These are phyloP conservation scores for Polymixis lichenea DNA, from an alignment of 2,888 invertebrate genomes.

Conservation along the genomic window DNA sequence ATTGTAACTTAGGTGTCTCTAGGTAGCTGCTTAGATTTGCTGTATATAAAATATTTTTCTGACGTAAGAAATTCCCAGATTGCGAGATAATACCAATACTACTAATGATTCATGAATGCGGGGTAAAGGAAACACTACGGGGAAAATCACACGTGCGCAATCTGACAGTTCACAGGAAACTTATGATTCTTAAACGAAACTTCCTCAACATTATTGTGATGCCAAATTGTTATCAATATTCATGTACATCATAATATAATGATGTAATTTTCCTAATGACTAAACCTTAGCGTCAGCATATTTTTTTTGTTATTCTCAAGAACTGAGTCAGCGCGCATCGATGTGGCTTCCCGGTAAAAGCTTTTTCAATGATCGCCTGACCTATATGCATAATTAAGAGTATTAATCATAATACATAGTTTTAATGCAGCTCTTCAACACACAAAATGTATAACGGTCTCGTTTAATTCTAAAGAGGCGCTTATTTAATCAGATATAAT, in stretches of 20 bases:
- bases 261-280: constrained; percentile 62
- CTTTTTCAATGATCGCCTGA: constrained; percentile 61
- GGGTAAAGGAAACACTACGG: constrained; percentile 25
- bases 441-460: constrained; percentile 39
- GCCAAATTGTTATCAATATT: constrained; percentile 63
- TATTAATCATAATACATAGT: constrained; percentile 39
- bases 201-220: constrained; percentile 51
- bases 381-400: constrained; percentile 52
- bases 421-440: constrained; percentile 13
- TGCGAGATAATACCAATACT: constrained; percentile 57
- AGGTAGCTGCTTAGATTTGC: constrained; percentile 22
- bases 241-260: constrained; percentile 60
- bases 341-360: constrained; percentile 73
- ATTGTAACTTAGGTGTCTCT: constrained; percentile 19
- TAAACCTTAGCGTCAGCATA: constrained; percentile 58
- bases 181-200: constrained; percentile 44
- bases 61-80: constrained; percentile 67
- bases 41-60: constrained; percentile 35
- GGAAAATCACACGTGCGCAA: constrained; percentile 57
- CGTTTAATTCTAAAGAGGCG: constrained; percentile 43
- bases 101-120: constrained; percentile 56
- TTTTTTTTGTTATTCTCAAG: constrained; percentile 72
- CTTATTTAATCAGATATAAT: constrained; percentile 64
- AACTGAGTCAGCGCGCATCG: constrained; percentile 76
- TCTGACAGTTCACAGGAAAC: constrained; percentile 52